Evolutionary conservation across 2,888 invertebrate species (phyloP), one percentile per base, ranked within the genome.

Genomic region (Tetragonisca angustula): DNA sequence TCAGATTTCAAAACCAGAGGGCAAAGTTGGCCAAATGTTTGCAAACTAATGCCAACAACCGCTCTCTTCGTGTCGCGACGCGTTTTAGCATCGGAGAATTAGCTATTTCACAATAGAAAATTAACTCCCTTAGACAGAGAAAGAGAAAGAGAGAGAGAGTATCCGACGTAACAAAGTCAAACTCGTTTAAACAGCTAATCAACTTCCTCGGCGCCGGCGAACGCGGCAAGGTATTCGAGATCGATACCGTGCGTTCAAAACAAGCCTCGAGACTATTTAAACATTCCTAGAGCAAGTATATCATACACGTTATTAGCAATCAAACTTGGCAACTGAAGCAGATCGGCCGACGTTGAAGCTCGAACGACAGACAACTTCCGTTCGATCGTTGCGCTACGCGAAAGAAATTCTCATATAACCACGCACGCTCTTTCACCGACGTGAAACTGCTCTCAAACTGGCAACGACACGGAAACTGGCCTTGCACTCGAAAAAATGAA

Each of bases 401-500:
- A 43, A 9, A 9, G 9, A 36, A 43, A 43, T 27, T 27, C 27
- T 0, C 32, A 3, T 4, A 4, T 32, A 56, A 69, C 13, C 36
- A 27, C 43, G 43, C 32, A 32, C 43, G 36, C 21, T 9, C 21
- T 69, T 56, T 50, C 61, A 61, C 52, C 43, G 59, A 32, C 24
- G 65, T 32, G 52, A 36, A 36, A 9, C 36, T 9, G 43, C 54
- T 56, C 71, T 62, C n/a, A 36, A 61, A 32, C n/a, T 19, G 43
- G 24, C 76, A 27, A 27, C 27, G 27, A 27, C 27, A 27, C 27
- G 27, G 27, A 27, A 27, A 27, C 27, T 19, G 43, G 24, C 76
- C 81, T 74, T 76, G 70, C 65, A 83, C 81, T 81, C 81, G 81
- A 74, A 50, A 76, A 3, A 32, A 32, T n/a, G 3, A 70, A 27